These are phyloP conservation scores for Lepus oiostolus DNA, from an alignment of 2,797 vertebrate species.

Conservation along the genomic window DNA sequence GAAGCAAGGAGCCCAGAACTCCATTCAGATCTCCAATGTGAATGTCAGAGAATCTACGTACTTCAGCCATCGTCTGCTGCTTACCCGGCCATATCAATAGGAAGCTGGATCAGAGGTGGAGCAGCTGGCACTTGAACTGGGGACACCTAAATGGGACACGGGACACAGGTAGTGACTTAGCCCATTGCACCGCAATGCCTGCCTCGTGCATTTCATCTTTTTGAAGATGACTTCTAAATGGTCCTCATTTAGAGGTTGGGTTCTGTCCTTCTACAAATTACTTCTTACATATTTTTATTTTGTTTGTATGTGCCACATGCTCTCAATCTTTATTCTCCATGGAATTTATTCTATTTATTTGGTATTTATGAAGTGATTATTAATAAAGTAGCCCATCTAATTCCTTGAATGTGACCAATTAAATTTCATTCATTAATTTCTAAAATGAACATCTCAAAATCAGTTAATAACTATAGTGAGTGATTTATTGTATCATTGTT, in stretches of 20 bases:
- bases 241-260: not conserved
- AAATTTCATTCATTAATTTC: not conserved
- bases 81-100: too few relatives aligned
- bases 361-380: not conserved
- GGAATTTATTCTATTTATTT: not conserved
- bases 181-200: too few relatives aligned
- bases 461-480: not conserved
- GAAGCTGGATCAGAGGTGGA: too few relatives aligned
- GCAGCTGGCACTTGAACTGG: too few relatives aligned
- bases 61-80: too few relatives aligned
- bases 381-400: not conserved
- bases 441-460: constrained; percentile 31
- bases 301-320: not conserved
- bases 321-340: not conserved
- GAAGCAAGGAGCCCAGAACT: too few relatives aligned
- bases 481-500: not conserved
- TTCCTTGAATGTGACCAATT: not conserved
- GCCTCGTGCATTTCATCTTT: too few relatives aligned
- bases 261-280: not conserved
- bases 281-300: not conserved
- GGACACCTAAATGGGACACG: too few relatives aligned
- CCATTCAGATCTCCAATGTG: too few relatives aligned
- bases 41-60: too few relatives aligned
- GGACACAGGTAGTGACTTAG: too few relatives aligned
- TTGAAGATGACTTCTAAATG: not conserved